Evolutionary conservation across 2,888 invertebrate genomes (phyloP), one percentile per base, ranked within the genome.

Genomic region (Pardosa pseudoannulata): DNA sequence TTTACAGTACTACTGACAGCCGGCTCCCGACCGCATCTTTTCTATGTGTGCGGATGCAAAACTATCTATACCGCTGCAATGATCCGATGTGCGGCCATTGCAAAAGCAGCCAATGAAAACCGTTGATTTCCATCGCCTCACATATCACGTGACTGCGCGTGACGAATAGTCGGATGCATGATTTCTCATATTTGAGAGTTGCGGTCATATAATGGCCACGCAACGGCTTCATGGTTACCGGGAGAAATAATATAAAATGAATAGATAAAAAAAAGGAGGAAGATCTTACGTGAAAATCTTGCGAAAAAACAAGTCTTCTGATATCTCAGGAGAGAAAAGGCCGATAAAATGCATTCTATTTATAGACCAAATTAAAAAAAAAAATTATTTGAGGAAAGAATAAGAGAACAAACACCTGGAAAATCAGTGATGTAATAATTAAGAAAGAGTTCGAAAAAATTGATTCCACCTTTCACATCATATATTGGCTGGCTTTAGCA

Each of bases 31-130:
- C 83, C 72, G 79, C 85, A 86, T 86, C 79, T 74, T 79, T 74
- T 74, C 68, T 79, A 74, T 70, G 36, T 70, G 28, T 67, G 36
- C 41, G 64, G 79, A 79, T 79, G 70, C 74, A 68, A 86, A 86
- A 79, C 79, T 75, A 79, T 79, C 85, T 79, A 23, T 86, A 74
- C 85, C 79, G 85, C 85, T 79, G 78, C 79, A 79, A 86, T 79
- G 85, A 74, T 86, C 79, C 79, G 85, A 86, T 70, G 70, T 79
- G 64, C 74, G 78, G 73, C 72, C 78, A 78, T 64, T 36, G 9
- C 5, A 9, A 16, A 27, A 27, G 0, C 46, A 73, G 68, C 83
- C 83, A 85, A 85, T 85, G 36, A 19, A 65, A 39, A 28, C 5
- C 39, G 27, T n/a, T 23, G 39, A 73, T 85, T 73, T 72, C 39